Evolutionary conservation across 2,113 vertebrate species (phyloP), one percentile per base, ranked within the genome.

Genomic region (Upupa epops): DNA sequence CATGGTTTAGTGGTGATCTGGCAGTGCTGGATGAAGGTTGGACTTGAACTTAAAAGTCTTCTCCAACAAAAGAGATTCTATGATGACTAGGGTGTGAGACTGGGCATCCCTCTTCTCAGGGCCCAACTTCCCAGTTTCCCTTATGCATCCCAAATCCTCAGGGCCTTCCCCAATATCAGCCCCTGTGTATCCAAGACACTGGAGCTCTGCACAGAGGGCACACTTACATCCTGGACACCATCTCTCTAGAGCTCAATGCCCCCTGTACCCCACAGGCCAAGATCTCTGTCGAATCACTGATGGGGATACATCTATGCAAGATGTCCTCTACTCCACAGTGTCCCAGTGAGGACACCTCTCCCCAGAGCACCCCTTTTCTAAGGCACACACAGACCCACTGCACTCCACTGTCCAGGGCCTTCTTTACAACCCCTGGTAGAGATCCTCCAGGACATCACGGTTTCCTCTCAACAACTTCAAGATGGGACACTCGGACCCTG

Each of bases 81-180:
- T 42, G 8, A 48, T 1, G 3, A 17, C 20, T 31, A 24, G 17
- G 2, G 11, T 37, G 15, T n/a, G 29, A 52, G 56, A 13, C 21
- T 31, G 61, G 28, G 8, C n/a, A 40, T 22, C 21, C 31, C 2
- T 3, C 5, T 60, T 48, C 34, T n/a, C 31, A 22, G 5, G 17
- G 18, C 24, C 10, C 5, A 11, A 15, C 5, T 48, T 8, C 26
- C 4, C 54, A 14, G 2, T 10, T 7, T 3, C 7, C 1, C 26
- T 13, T 13, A 10, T n/a, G 29, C 15, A 25, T 6, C 11, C 29
- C 29, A 52, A 71, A 75, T 61, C 13, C 11, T 20, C 6, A 17
- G 29, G 34, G 8, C 26, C 5, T 16, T 21, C 51, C 12, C 28
- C 9, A 49, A 3, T 6, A 5, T 25, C 6, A 3, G 11, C 8